Conservation (phyloP, 2,888 invertebrate species). For the Nasonia oneida region DNA sequence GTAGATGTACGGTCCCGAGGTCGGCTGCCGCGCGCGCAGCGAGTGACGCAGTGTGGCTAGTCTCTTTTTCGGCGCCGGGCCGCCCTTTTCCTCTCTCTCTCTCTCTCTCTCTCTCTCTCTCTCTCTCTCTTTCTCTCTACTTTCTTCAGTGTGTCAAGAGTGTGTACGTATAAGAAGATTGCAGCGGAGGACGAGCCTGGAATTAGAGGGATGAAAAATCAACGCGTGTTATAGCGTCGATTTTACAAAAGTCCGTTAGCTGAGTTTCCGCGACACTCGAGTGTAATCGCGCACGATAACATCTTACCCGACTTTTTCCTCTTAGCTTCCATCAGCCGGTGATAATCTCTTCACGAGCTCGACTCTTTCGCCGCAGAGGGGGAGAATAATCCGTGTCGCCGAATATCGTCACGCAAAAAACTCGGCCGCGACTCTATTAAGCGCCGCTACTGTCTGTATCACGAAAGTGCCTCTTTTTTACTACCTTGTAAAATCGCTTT, state of each 20-base stretch:
- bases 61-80: background rate
- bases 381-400: slow-evolving; percentile 26
- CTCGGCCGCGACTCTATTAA: slow-evolving; percentile 52
- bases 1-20: background rate
- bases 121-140: no score
- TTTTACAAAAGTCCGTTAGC: background rate
- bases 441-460: slow-evolving; percentile 23
- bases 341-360: slow-evolving; percentile 18
- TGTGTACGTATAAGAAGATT: background rate
- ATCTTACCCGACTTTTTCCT: slow-evolving; percentile 29
- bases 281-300: background rate
- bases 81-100: background rate
- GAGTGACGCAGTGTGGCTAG: background rate
- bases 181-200: slow-evolving; percentile 1
- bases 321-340: slow-evolving; percentile 44
- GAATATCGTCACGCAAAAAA: slow-evolving; percentile 54
- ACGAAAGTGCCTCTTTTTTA: slow-evolving; percentile 37
- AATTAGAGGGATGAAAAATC: slow-evolving; percentile 44
- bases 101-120: background rate
- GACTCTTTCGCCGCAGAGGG: background rate
- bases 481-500: background rate
- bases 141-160: background rate
- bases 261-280: background rate
- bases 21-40: background rate
- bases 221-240: background rate